Evolutionary conservation across 2,888 invertebrate species (phyloP).

Genomic region (Pecten maximus): DNA sequence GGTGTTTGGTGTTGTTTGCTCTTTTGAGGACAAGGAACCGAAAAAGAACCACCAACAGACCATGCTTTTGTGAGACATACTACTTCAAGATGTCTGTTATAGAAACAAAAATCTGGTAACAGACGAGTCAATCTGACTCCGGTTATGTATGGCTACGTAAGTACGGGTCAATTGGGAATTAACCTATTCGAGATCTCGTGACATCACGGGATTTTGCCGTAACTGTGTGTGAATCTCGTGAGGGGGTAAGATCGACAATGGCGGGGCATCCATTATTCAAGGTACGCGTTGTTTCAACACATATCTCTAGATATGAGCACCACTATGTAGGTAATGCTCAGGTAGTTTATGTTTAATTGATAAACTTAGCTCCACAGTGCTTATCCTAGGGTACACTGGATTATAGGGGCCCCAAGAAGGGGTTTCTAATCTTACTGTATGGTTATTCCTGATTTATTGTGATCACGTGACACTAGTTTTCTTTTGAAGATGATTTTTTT

Average conservation of each 20-base stretch:
- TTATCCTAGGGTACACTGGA: neutral
- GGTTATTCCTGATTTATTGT: neutral
- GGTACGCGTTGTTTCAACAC: neutral
- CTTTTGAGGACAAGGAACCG: neutral
- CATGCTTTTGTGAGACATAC: neutral
- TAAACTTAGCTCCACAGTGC: neutral
- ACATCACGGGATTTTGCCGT: conserved; percentile 9
- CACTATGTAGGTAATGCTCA: neutral
- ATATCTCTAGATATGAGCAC: neutral
- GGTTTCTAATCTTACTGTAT: neutral
- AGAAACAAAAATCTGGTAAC: neutral
- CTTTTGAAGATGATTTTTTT: neutral
- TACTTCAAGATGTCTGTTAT: neutral
- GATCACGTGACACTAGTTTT: neutral
- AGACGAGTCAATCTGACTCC: neutral
- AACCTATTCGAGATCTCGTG: neutral
- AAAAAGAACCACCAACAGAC: no score
- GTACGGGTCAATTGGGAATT: conserved; percentile 14
- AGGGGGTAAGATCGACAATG: neutral
- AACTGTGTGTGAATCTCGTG: conserved; percentile 33
- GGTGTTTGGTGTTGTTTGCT: neutral
- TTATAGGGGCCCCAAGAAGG: neutral
- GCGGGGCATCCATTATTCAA: neutral
- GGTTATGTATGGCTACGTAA: neutral
- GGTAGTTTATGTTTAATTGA: neutral